These are phyloP conservation scores for Vulpes ferrilata DNA, from an alignment of 2,113 vertebrate species.

Conservation along the genomic window DNA sequence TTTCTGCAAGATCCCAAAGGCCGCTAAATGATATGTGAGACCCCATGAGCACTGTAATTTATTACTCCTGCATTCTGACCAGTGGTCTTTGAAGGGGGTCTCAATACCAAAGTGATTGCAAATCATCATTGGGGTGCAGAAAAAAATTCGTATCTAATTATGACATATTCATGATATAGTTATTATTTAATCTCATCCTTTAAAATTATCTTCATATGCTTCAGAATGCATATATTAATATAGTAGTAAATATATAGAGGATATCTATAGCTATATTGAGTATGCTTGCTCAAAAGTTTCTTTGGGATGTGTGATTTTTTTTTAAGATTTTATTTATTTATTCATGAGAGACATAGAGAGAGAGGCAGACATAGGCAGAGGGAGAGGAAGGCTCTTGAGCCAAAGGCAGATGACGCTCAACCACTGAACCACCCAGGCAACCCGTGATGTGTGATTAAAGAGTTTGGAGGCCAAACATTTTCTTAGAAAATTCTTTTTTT, in stretches of 20 bases:
- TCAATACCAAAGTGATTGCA: not conserved
- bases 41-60: not conserved
- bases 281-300: not conserved
- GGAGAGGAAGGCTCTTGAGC: too few relatives aligned
- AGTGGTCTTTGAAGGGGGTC: not conserved
- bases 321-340: too few relatives aligned
- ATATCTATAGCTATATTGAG: not conserved
- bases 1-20: not conserved
- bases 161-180: not conserved
- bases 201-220: not conserved
- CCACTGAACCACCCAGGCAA: too few relatives aligned
- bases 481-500: constrained; percentile 31
- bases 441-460: not conserved
- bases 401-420: too few relatives aligned
- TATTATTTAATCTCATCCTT: constrained; percentile 2
- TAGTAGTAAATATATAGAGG: not conserved
- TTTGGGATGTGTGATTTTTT: constrained; percentile 3
- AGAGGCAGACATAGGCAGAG: too few relatives aligned
- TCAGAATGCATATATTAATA: not conserved
- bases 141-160: not conserved
- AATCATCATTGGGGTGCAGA: not conserved
- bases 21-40: not conserved
- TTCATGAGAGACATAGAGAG: too few relatives aligned
- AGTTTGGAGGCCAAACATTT: not conserved
- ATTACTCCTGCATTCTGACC: not conserved